These are phyloP conservation scores for Pipistrellus pygmaeus DNA, from an alignment of 2,797 vertebrate species.

Conservation along the genomic window DNA sequence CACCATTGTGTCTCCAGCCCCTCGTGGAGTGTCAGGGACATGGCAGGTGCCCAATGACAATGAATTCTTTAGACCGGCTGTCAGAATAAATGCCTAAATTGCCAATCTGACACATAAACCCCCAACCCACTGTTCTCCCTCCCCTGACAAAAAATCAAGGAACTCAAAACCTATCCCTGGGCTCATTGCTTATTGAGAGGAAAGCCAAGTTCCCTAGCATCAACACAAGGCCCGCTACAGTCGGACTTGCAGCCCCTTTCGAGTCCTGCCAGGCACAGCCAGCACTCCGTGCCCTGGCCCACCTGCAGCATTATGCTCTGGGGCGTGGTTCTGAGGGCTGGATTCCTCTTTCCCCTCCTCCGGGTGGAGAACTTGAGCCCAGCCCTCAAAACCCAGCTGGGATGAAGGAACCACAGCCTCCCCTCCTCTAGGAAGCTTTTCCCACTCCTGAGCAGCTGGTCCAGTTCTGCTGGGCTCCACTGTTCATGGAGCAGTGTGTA, in stretches of 20 bases:
- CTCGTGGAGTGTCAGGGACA: neutral
- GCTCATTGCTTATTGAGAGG: neutral
- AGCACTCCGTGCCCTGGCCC: too few species aligned
- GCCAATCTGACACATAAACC: neutral
- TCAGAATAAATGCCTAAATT: conserved; percentile 35
- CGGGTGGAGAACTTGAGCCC: neutral
- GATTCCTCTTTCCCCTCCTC: neutral
- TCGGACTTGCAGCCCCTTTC: neutral
- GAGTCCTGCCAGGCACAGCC: neutral
- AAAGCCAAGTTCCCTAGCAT: neutral
- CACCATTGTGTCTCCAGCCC: neutral
- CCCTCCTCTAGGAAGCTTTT: neutral
- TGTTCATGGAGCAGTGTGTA: rapidly evolving
- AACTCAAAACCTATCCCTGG: neutral
- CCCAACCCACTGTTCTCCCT: neutral
- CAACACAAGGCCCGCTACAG: rapidly evolving
- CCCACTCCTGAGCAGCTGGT: neutral
- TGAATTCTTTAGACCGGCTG: neutral
- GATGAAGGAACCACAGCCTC: neutral
- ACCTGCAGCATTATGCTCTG: neutral
- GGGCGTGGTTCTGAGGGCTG: neutral
- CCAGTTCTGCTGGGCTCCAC: neutral
- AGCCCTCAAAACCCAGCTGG: neutral
- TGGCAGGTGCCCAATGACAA: neutral
- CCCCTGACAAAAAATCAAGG: conserved; percentile 15